phyloP scores from a whole-genome alignment of 2,113 vertebrate genomes.

The Stigmatopora nigra region DNA sequence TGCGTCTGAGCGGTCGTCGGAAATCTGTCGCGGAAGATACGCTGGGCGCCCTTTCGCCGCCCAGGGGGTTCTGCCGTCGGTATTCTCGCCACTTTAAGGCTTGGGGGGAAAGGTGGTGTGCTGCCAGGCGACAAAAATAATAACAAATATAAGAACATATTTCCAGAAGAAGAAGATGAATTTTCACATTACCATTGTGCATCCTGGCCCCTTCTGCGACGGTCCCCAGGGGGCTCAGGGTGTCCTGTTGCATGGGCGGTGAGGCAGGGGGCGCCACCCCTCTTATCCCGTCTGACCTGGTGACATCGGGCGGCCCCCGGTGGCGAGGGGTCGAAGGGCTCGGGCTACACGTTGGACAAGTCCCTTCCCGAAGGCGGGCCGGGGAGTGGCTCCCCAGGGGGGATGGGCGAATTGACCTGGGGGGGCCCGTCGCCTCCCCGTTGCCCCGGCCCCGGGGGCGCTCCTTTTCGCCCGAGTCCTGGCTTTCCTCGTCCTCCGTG shows the following conservation, averaged over 20 bases:
- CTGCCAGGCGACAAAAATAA: conserved; percentile 56
- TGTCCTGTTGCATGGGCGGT: conserved; percentile 48
- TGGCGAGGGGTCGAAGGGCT: conserved; percentile 58
- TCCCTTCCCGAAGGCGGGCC: conserved; percentile 69
- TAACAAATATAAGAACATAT: neutral
- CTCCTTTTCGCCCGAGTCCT: conserved; percentile 65
- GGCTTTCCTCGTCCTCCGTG: conserved; percentile 25
- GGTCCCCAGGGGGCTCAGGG: conserved; percentile 56
- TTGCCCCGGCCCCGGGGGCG: conserved; percentile 60
- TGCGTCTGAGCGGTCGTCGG: conserved; percentile 66
- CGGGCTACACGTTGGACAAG: conserved; percentile 78
- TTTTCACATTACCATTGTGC: conserved; percentile 69
- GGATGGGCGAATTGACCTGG: conserved; percentile 78
- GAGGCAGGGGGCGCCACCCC: conserved; percentile 32
- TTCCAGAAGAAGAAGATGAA: conserved; percentile 1
- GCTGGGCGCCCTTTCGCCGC: conserved; percentile 70
- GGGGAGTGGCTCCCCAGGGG: conserved; percentile 94
- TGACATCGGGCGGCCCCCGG: conserved; percentile 35
- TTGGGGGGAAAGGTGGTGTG: conserved; percentile 92
- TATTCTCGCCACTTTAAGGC: conserved; percentile 96
- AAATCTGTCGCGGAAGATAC: conserved; percentile 21
- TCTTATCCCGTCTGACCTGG: conserved; percentile 43
- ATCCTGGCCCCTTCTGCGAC: conserved; percentile 67
- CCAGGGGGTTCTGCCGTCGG: conserved; percentile 86
- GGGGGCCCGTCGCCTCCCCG: conserved; percentile 32